Conservation (phyloP, 37 sponge, comb jelly and placozoan species). For the Mnemiopsis leidyi region DNA sequence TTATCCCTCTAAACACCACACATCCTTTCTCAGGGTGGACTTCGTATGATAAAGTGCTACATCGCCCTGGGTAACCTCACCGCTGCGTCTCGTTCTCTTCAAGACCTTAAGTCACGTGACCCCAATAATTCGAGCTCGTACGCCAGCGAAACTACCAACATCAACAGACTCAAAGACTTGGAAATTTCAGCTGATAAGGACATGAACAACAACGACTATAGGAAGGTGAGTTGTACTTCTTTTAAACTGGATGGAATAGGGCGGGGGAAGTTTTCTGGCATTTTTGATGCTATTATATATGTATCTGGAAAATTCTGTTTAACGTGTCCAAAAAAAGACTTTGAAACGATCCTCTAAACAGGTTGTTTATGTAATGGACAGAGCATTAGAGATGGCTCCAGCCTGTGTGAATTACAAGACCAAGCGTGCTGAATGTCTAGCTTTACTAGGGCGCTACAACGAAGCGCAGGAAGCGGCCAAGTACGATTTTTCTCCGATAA, state of each 20-base stretch:
- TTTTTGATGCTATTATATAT: too few species aligned
- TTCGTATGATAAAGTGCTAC: constrained; percentile 86
- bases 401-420: constrained; percentile 65
- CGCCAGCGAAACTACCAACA: constrained; percentile 6
- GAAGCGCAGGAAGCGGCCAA: constrained; percentile 68
- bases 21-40: constrained; percentile 74
- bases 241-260: too few species aligned
- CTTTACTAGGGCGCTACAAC: constrained; percentile 18
- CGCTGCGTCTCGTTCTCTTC: constrained; percentile 72
- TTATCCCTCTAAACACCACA: too few species aligned
- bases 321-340: too few species aligned
- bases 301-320: too few species aligned
- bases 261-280: too few species aligned
- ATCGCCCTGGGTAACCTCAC: constrained; percentile 82
- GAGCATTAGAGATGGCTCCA: constrained; percentile 67
- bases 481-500: too few species aligned
- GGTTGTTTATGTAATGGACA: constrained; percentile 50
- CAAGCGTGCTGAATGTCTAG: constrained; percentile 56
- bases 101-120: constrained; percentile 52
- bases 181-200: constrained; percentile 11
- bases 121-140: background rate
- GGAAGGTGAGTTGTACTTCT: constrained; percentile 9
- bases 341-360: too few species aligned
- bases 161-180: constrained; percentile 16
- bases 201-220: constrained; percentile 45